phyloP scores from a whole-genome alignment of 1,140 invertebrate species.

The Venustaconcha ellipsiformis region DNA sequence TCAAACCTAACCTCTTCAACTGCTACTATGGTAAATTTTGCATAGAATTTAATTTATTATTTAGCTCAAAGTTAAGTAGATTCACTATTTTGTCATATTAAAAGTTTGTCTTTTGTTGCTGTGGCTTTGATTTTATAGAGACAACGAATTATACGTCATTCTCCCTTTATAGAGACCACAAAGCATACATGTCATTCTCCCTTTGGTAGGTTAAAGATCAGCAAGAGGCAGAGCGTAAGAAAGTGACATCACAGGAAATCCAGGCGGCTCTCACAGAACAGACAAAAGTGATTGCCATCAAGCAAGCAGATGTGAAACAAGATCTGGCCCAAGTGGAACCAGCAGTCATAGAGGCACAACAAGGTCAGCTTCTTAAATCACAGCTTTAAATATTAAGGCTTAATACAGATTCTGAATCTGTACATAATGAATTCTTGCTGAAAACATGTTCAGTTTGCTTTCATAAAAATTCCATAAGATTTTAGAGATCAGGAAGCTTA shows the following conservation, averaged over 20 bases:
- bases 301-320: constrained; percentile 91
- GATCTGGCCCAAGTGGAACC: constrained; percentile 96
- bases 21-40: too few relatives aligned
- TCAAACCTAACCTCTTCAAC: too few relatives aligned
- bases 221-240: constrained; percentile 99
- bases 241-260: constrained; percentile 97
- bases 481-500: too few relatives aligned
- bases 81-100: too few relatives aligned
- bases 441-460: too few relatives aligned
- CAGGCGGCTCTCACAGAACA: constrained; percentile 83
- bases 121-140: not conserved
- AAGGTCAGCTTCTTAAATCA: constrained; percentile 75
- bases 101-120: not conserved
- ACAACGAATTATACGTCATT: not conserved
- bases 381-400: too few relatives aligned
- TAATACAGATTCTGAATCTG: too few relatives aligned
- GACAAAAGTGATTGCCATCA: constrained; percentile 92
- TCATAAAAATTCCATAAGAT: too few relatives aligned
- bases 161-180: not conserved
- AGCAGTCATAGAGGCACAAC: constrained; percentile 97
- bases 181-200: not conserved
- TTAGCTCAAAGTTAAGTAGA: too few relatives aligned
- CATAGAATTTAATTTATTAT: too few relatives aligned
- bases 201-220: constrained; percentile 86
- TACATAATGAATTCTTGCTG: too few relatives aligned